Conservation (phyloP, 2,888 invertebrate species). For the Microctonus aethiopoides region DNA sequence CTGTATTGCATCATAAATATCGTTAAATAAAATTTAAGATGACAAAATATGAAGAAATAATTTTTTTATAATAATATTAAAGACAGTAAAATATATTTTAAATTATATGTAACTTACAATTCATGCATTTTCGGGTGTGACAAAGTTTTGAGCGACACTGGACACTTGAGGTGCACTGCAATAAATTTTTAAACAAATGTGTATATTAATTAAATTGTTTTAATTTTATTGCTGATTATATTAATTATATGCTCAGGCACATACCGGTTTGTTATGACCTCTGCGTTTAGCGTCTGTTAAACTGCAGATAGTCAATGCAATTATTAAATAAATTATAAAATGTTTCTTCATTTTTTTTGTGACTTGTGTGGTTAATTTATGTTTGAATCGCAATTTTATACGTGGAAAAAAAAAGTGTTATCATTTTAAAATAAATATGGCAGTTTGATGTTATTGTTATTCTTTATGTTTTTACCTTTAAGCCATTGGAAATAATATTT, state of each 20-base stretch:
- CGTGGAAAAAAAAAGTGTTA: too few species aligned
- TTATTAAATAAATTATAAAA: conserved; percentile 12
- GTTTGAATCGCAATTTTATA: too few species aligned
- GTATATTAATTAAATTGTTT: background rate
- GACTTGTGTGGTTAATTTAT: too few species aligned
- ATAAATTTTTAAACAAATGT: background rate
- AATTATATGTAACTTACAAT: conserved; percentile 36
- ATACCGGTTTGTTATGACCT: background rate
- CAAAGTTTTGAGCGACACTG: conserved; percentile 35
- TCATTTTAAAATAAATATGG: too few species aligned
- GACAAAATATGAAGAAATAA: too few species aligned
- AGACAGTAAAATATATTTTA: too few species aligned
- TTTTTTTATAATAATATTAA: too few species aligned
- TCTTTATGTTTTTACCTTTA: too few species aligned
- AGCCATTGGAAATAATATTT: too few species aligned
- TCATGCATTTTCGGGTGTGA: conserved; percentile 29
- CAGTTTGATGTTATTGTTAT: too few species aligned
- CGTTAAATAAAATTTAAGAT: too few species aligned
- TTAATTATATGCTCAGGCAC: too few species aligned
- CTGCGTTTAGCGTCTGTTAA: background rate
- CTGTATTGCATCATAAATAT: conserved; percentile 13
- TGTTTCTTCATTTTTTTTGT: background rate
- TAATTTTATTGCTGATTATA: background rate
- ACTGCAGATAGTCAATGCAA: conserved; percentile 9
- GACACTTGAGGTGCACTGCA: conserved; percentile 26